A percentile compares a stretch with the other conserved stretches of the same genome.
These are phyloP conservation scores for Ochotona princeps DNA, from an alignment of 2,113 vertebrate genomes.

Conservation along the genomic window DNA sequence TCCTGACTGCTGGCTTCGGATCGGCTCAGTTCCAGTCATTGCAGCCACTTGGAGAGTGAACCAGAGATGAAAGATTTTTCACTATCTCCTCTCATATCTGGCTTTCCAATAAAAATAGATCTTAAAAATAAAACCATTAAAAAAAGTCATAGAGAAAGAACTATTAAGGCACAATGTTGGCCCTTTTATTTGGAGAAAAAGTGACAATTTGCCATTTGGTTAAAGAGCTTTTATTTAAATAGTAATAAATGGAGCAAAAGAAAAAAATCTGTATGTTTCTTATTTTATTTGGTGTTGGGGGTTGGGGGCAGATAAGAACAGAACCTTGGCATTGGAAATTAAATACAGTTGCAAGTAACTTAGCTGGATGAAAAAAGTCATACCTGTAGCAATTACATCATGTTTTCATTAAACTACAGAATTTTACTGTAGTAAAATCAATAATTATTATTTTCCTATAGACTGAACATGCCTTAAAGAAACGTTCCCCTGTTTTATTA, in stretches of 20 bases:
- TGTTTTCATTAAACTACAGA: conserved; percentile 72
- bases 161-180: not conserved
- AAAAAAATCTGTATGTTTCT: not conserved
- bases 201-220: not conserved
- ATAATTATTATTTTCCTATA: conserved; percentile 62
- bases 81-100: too few relatives aligned
- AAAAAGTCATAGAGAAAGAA: not conserved
- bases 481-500: conserved; percentile 54
- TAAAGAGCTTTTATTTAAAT: not conserved
- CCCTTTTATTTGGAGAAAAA: not conserved
- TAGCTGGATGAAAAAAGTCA: not conserved
- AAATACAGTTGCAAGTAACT: not conserved
- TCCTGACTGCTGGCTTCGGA: too few relatives aligned
- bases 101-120: too few relatives aligned
- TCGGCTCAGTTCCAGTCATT: too few relatives aligned
- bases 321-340: not conserved
- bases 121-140: too few relatives aligned
- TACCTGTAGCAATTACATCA: not conserved
- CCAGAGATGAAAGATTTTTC: too few relatives aligned
- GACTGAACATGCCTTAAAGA: conserved; percentile 37
- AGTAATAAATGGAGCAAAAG: not conserved
- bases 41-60: too few relatives aligned
- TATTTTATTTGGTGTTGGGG: not conserved
- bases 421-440: conserved; percentile 65
- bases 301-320: rapidly evolving